Conservation (phyloP, 2,888 invertebrate species). For the Serripes groenlandicus region DNA sequence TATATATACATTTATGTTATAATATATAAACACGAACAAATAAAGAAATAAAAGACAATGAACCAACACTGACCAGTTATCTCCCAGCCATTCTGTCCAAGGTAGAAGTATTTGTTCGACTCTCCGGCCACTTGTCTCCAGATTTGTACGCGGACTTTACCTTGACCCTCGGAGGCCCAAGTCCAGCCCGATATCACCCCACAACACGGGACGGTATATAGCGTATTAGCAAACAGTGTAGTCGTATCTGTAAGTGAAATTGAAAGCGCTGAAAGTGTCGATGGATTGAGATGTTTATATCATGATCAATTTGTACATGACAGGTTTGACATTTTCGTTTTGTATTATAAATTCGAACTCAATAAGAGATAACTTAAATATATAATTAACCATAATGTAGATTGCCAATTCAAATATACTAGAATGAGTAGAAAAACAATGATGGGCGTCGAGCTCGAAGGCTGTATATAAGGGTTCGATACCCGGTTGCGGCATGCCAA, state of each 20-base stretch:
- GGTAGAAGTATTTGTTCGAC: slow-evolving; percentile 17
- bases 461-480: no score
- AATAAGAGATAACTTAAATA: no score
- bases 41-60: no score
- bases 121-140: slow-evolving; percentile 36
- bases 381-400: no score
- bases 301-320: background rate
- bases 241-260: slow-evolving; percentile 32
- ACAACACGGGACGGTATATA: slow-evolving; percentile 44
- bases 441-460: no score
- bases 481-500: no score
- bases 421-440: no score
- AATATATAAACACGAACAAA: no score
- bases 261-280: background rate
- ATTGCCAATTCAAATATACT: no score
- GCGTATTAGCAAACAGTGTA: slow-evolving; percentile 25
- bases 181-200: slow-evolving; percentile 39
- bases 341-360: no score
- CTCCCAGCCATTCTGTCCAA: slow-evolving; percentile 32
- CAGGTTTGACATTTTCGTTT: no score
- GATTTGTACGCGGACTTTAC: slow-evolving; percentile 29
- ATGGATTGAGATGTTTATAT: background rate
- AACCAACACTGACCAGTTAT: slow-evolving; percentile 27
- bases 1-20: no score
- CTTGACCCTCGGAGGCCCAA: slow-evolving; percentile 22